Evolutionary conservation across 2,797 vertebrate species (phyloP).

Genomic region (Furcifer pardalis): DNA sequence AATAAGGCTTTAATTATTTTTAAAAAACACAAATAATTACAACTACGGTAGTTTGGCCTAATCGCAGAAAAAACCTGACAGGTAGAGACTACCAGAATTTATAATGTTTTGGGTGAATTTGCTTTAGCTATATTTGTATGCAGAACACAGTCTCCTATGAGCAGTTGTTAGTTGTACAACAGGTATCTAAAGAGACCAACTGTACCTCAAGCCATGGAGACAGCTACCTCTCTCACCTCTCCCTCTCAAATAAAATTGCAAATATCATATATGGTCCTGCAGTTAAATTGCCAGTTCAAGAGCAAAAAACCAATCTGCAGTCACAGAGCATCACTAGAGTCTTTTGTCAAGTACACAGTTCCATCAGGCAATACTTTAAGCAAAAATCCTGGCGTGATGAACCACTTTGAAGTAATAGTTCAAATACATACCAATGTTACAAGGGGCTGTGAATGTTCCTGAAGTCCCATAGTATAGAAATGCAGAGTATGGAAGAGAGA

Average conservation of each 20-base stretch:
- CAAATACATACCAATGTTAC: not conserved
- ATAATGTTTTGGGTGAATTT: not conserved
- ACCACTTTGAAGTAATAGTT: not conserved
- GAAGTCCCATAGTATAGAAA: not conserved
- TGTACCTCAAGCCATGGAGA: not conserved
- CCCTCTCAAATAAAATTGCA: not conserved
- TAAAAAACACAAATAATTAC: no score
- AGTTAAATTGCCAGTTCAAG: not conserved
- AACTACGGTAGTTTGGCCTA: not conserved
- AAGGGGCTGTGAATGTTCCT: not conserved
- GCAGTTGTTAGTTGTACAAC: not conserved
- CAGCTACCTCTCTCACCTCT: not conserved
- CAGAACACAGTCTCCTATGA: not conserved
- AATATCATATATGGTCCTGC: not conserved
- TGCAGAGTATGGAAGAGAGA: no score
- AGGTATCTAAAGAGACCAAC: not conserved
- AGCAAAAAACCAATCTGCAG: not conserved
- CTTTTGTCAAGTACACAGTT: slow-evolving; percentile 2
- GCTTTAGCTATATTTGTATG: not conserved
- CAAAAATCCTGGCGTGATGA: not conserved
- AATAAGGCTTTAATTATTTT: no score
- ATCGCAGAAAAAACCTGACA: not conserved
- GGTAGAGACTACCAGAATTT: not conserved
- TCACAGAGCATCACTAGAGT: not conserved
- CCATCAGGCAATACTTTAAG: not conserved